A percentile compares a stretch with the other conserved stretches of the same genome.
Evolutionary conservation across 2,888 invertebrate genomes (phyloP).

Genomic region (Drosophila koepferae): DNA sequence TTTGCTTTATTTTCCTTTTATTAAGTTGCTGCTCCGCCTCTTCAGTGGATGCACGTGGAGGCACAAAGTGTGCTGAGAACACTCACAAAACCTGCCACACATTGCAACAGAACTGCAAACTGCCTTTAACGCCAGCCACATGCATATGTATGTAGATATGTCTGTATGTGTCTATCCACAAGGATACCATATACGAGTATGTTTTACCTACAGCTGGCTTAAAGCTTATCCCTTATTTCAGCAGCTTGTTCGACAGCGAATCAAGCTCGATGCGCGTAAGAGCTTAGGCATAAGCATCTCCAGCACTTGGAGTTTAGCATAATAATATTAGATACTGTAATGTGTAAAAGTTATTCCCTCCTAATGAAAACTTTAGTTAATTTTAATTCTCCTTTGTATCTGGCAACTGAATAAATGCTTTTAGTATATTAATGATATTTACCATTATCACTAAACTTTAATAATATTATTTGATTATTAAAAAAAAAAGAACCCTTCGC

Average conservation of each 20-base stretch:
- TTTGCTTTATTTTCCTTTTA: not conserved
- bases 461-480: too few relatives aligned
- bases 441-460: too few relatives aligned
- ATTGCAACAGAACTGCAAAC: constrained; percentile 19
- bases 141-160: not conserved
- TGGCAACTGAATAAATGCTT: too few relatives aligned
- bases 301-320: not conserved
- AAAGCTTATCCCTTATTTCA: constrained; percentile 4
- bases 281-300: not conserved
- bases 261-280: not conserved
- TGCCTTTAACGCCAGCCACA: constrained; percentile 19
- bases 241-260: not conserved
- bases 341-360: not conserved
- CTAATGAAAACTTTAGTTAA: too few relatives aligned
- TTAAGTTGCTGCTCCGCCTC: constrained; percentile 28
- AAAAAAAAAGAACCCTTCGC: too few relatives aligned
- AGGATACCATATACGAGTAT: too few relatives aligned
- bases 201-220: not conserved
- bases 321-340: not conserved
- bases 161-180: not conserved
- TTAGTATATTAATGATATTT: too few relatives aligned
- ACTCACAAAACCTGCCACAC: constrained; percentile 14
- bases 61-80: constrained; percentile 10
- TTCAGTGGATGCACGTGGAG: constrained; percentile 2
- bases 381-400: not conserved